Conservation (phyloP, 2,113 vertebrate genomes). For the Mixornis gularis region DNA sequence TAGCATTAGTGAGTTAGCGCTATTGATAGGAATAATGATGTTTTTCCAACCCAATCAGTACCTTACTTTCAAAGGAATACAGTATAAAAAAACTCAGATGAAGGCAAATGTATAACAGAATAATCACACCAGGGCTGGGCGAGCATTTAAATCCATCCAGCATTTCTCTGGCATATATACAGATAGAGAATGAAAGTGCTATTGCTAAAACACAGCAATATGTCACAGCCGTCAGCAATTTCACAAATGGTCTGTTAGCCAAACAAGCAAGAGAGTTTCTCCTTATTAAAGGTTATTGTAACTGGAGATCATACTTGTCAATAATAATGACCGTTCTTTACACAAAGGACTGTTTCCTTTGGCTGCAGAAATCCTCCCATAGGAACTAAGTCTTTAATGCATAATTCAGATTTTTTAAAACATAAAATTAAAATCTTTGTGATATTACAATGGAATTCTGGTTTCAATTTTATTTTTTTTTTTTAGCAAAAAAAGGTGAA, state of each 20-base stretch:
- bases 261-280: not conserved
- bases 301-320: not conserved
- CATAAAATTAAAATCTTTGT: not conserved
- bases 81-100: not conserved
- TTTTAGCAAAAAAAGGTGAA: not conserved
- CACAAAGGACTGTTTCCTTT: not conserved
- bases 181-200: not conserved
- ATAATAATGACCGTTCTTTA: slow-evolving; percentile 8
- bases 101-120: not conserved
- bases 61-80: not conserved
- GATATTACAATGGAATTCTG: not conserved
- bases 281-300: not conserved
- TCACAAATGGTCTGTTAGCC: not conserved
- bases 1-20: not conserved
- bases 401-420: not conserved
- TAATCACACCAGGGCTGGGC: not conserved
- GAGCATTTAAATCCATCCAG: not conserved
- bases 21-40: not conserved
- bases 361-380: not conserved
- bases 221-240: not conserved
- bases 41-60: not conserved
- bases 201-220: not conserved
- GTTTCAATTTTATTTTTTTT: not conserved
- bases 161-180: not conserved
- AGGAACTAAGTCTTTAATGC: not conserved